phyloP scores from a whole-genome alignment of 2,113 vertebrate species.

The Burhinus bistriatus region DNA sequence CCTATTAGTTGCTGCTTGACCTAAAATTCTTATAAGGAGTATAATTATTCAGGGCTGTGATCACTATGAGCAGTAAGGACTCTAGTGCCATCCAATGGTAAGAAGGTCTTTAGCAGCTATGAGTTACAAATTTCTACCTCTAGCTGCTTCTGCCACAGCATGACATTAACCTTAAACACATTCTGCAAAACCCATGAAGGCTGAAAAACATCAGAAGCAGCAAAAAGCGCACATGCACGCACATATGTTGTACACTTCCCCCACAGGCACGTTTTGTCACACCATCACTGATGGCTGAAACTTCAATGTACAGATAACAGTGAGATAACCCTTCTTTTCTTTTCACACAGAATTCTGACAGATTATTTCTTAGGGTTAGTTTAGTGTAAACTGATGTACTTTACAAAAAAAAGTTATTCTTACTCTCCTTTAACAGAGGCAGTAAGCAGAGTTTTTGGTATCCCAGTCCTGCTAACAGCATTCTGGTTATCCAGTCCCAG shows the following conservation, averaged over 20 bases:
- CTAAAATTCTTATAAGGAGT: neutral
- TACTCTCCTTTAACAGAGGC: neutral
- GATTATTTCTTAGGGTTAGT: neutral
- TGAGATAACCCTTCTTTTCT: neutral
- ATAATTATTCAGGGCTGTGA: neutral
- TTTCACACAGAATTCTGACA: neutral
- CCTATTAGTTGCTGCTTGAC: neutral
- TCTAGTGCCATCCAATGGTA: slow-evolving; percentile 52
- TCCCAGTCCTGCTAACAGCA: neutral
- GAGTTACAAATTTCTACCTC: neutral
- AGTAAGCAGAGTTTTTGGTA: neutral
- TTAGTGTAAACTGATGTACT: neutral
- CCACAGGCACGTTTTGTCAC: neutral
- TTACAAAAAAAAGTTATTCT: neutral
- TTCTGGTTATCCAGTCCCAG: neutral
- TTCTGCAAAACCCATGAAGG: neutral
- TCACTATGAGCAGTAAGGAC: neutral
- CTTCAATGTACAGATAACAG: neutral
- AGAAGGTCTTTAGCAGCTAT: neutral
- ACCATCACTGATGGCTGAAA: neutral
- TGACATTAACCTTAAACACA: neutral
- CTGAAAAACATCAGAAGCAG: neutral
- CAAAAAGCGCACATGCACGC: neutral
- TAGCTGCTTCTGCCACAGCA: neutral
- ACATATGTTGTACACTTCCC: neutral